Evolutionary conservation across 2,797 vertebrate genomes (phyloP).

Genomic region (Capromys pilorides): DNA sequence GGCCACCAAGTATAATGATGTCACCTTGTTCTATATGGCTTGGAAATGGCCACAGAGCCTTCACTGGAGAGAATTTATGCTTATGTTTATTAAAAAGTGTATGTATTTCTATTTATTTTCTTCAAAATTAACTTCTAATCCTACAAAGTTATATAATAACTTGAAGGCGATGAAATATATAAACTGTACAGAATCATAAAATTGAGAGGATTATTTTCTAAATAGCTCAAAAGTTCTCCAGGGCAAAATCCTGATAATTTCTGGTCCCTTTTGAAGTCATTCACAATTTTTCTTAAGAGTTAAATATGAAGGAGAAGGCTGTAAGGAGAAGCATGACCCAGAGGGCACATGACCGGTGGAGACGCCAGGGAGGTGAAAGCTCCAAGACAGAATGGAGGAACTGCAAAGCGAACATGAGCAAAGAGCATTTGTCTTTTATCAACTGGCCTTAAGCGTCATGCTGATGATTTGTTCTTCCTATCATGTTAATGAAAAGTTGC

Average conservation of each 20-base stretch:
- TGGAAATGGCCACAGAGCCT: not conserved
- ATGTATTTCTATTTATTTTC: not conserved
- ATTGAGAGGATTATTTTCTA: not conserved
- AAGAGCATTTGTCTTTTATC: not conserved
- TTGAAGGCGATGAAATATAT: not conserved
- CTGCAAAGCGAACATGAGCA: not conserved
- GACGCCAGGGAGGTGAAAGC: not conserved
- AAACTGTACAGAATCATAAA: not conserved
- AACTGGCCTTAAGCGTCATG: not conserved
- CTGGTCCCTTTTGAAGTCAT: not conserved
- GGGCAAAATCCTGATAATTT: not conserved
- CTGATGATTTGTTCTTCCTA: not conserved
- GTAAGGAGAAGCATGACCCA: not conserved
- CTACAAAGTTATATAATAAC: not conserved
- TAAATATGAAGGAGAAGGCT: not conserved
- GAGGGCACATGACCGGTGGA: not conserved
- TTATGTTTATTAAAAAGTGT: not conserved
- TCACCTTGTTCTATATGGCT: not conserved
- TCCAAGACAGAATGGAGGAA: not conserved
- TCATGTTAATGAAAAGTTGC: not conserved
- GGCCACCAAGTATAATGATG: not conserved
- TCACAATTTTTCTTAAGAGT: not conserved
- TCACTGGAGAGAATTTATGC: not conserved
- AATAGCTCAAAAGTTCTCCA: not conserved
- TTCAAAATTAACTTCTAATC: not conserved